A percentile compares a stretch with the other conserved stretches of the same genome.
Conservation (phyloP, 2,797 vertebrate genomes). For the Antrozous pallidus region DNA sequence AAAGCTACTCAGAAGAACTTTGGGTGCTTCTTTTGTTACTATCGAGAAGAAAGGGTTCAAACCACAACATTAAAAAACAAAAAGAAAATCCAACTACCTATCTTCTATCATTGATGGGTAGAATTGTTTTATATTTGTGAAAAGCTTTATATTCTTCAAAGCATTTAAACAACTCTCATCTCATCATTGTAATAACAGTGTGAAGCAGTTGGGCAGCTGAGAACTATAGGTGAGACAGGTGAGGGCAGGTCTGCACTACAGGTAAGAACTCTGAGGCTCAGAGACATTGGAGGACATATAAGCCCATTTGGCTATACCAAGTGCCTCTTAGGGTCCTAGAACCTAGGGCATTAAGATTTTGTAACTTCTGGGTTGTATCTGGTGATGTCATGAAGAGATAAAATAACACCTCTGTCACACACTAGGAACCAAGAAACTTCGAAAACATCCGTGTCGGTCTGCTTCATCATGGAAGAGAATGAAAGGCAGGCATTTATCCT, state of each 20-base stretch:
- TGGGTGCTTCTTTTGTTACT: neutral
- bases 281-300: neutral
- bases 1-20: neutral
- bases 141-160: neutral
- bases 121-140: neutral
- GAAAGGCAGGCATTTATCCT: neutral
- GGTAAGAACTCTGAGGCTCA: neutral
- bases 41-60: neutral
- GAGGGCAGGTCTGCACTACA: neutral
- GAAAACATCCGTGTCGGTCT: neutral
- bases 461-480: neutral
- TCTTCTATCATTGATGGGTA: neutral
- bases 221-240: neutral
- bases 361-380: neutral
- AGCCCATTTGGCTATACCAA: neutral
- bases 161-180: neutral
- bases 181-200: no score
- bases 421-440: neutral
- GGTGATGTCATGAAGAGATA: neutral
- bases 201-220: neutral
- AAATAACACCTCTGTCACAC: neutral
- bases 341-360: neutral
- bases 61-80: neutral
- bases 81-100: fast-evolving
- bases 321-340: neutral